Base-by-base conservation (phyloP, 2,113 vertebrate species). In the Aix galericulata region DNA sequence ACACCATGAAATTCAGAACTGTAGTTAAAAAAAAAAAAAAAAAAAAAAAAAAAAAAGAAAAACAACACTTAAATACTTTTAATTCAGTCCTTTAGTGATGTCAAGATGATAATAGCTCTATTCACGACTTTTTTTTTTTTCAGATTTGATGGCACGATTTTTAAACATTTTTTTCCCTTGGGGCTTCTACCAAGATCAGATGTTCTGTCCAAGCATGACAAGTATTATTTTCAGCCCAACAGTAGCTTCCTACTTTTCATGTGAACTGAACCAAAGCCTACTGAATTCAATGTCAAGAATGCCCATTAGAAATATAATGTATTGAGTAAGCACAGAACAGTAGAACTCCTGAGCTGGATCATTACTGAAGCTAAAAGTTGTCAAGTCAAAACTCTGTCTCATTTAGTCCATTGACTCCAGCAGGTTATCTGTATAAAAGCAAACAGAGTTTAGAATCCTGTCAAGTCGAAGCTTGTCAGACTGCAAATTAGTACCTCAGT, bases 31-130 rank as follows among this genome's bases (percentile, higher is more conserved):
- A 36, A 91, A 89, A 79, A 40, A 86, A 86, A 89, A 71, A 86
- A 86, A 89, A 67, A 36, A 91, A 89, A 83, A 86, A 89, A 71
- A 36, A 91, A 89, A 79, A 40, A 86, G n/a, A n/a, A n/a, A n/a
- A n/a, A n/a, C n/a, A 86, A 79, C 38, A 63, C 27, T 82, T 77
- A 40, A 63, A 86, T 60, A 56, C 23, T 82, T 77, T 27, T 60
- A 88, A 89, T 85, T 80, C 55, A 83, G 17, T 55, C 31, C 56
- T 69, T 22, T 6, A 83, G 60, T 9, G 17, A 85, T 62, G 42
- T 50, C 63, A 67, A 73, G 23, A 74, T 68, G 10, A 69, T 29
- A 38, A 62, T 34, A 84, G 25, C 36, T 75, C 46, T 74, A 71
- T 46, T 74, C n/a, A 77, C 62, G 32, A 46, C 12, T 64, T 55